These are phyloP conservation scores for Hypena proboscidalis DNA, from an alignment of 2,888 invertebrate species.

Conservation along the genomic window DNA sequence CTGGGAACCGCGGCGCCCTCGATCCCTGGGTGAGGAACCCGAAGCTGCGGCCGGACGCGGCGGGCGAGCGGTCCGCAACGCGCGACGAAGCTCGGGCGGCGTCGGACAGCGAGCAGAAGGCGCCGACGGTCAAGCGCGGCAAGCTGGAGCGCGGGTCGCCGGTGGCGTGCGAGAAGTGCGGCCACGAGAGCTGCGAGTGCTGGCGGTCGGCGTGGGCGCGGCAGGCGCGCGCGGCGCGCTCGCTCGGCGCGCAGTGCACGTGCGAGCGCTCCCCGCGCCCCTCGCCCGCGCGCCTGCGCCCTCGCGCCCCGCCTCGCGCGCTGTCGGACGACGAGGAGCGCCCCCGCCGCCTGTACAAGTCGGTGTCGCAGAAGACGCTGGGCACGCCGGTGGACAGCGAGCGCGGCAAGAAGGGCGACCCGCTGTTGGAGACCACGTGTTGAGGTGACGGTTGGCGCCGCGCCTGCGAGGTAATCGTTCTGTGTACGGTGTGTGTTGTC, in stretches of 20 bases:
- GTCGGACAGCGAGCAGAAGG: constrained; percentile 42
- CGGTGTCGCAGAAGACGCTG: constrained; percentile 57
- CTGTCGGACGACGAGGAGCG: constrained; percentile 62
- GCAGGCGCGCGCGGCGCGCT: constrained; percentile 53
- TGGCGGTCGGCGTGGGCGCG: constrained; percentile 41
- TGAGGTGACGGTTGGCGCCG: constrained; percentile 36
- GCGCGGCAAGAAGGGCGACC: constrained; percentile 53
- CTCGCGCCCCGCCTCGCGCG: constrained; percentile 50
- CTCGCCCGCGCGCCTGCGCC: constrained; percentile 35
- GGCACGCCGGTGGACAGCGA: constrained; percentile 46
- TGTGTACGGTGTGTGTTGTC: constrained; percentile 51
- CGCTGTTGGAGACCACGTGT: constrained; percentile 78
- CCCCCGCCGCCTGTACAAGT: constrained; percentile 63
- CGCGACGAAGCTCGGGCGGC: constrained; percentile 34
- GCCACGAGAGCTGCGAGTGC: constrained; percentile 41
- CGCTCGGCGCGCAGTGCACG: constrained; percentile 50
- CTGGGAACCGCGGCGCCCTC: constrained; percentile 36
- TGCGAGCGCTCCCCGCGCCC: constrained; percentile 37
- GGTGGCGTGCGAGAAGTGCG: constrained; percentile 39
- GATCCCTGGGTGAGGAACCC: constrained; percentile 55
- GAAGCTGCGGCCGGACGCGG: constrained; percentile 26
- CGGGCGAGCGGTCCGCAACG: constrained; percentile 30
- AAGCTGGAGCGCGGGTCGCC: constrained; percentile 53
- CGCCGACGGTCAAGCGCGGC: too few relatives aligned
- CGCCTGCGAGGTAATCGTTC: constrained; percentile 31